Evolutionary conservation across 2,113 vertebrate species (phyloP), one percentile per base, ranked within the genome.

Genomic region (Urocolius indicus): DNA sequence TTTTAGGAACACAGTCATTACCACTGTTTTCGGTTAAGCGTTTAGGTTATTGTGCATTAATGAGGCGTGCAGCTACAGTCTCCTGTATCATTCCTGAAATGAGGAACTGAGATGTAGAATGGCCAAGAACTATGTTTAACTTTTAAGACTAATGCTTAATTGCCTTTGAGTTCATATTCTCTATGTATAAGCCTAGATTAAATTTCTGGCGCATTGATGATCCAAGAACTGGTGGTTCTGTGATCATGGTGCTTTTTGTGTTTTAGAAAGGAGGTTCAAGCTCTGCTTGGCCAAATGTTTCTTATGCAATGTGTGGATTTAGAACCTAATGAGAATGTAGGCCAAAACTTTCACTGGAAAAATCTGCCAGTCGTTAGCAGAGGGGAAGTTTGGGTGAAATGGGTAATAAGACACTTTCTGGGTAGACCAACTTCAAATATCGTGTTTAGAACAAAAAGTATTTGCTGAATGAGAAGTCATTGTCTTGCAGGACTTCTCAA

Each of bases 111-210:
- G n/a, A 43, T 77, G 27, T 41, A 58, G 74, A 90, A 86, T 69
- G 49, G 54, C 23, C 63, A 86, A 90, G 51, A 92, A 65, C 30
- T 54, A 41, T 81, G 38, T 38, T 90, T 90, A 27, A 41, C 38
- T 77, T 95, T 92, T 81, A n/a, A 86, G 86, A 59, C 30, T 80
- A 46, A 94, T 67, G 12, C 29, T 90, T 74, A 90, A 69, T 74
- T 94, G 66, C 45, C 66, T 84, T 89, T 1, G 8, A 41, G 8
- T 75, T 91, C 22, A 20, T 65, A 26, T 73, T 94, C 23, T 91
- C 9, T 68, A 12, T 82, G 10, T 62, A 17, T 85, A 90, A 91
- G 24, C 23, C 49, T 73, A 22, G 52, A 83, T 90, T 36, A 32
- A 45, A 79, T 92, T 92, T 91, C n/a, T 46, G 62, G 6, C 52